phyloP scores from a whole-genome alignment of 2,797 vertebrate species.

The Chrosomus eos region DNA sequence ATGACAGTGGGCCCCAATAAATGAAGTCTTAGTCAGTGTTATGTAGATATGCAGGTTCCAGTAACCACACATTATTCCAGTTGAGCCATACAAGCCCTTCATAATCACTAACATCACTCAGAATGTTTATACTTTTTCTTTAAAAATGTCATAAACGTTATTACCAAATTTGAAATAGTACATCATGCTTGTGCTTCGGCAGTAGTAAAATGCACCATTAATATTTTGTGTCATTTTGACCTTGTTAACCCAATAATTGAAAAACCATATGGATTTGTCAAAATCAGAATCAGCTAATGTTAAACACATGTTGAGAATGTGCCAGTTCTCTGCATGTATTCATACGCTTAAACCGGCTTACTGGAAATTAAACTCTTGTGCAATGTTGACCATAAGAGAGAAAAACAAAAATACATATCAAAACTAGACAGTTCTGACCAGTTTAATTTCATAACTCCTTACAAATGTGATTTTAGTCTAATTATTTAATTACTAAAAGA shows the following conservation, averaged over 20 bases:
- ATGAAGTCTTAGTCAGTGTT: neutral
- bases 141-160: neutral
- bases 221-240: neutral
- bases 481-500: neutral
- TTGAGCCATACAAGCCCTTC: neutral
- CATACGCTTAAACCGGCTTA: neutral
- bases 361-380: slow-evolving; percentile 31
- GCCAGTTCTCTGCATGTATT: slow-evolving; percentile 13
- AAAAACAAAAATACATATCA: neutral
- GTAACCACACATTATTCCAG: neutral
- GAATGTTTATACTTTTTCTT: no score
- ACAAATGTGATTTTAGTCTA: neutral
- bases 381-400: slow-evolving; percentile 4
- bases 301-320: slow-evolving; percentile 46
- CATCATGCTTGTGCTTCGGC: neutral
- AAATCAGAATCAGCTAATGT: slow-evolving; percentile 32
- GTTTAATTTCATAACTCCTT: neutral
- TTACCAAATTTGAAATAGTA: neutral
- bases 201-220: neutral
- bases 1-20: neutral
- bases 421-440: neutral
- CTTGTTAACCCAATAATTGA: neutral
- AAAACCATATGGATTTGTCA: neutral
- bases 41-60: neutral
- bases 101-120: neutral